Base-by-base conservation (phyloP, 2,797 vertebrate genomes). In the Anabas testudineus region DNA sequence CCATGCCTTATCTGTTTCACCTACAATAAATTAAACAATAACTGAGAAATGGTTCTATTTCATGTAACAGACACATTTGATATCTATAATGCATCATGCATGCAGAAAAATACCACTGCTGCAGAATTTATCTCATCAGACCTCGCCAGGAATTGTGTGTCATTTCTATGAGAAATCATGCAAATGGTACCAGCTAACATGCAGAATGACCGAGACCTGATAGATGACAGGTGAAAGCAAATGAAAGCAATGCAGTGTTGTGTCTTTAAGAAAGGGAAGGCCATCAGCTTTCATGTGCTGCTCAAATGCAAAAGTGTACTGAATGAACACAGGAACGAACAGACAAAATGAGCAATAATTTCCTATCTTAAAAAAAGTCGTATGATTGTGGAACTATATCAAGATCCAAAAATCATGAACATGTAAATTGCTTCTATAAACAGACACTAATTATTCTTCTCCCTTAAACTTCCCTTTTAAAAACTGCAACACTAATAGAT, bases 11-110 rank as follows among this genome's bases (percentile, higher is more conserved):
- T 54, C 18, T 12, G 51, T 80, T 80, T 87, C 51, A 85, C 82
- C 66, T 78, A 32, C 62, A 53, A 72, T 45, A 65, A 67, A 82
- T 76, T 51, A 76, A 74, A 82, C 59, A 55, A 71, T 54, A 82
- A 78, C 60, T 76, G 15, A 41, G 9, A 26, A 39, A 14, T 10
- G 13, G 39, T 2, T 76, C 21, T 39, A 49, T 68, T 55, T 63
- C 60, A 80, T 68, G 61, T 65, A 65, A 73, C 3, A 2, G 43
- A 42, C 34, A 55, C 5, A 22, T n/a, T 16, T 41, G 2, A 22
- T 26, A 42, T 56, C 21, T 16, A 58, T 16, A 45, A 34, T 24
- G 42, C 9, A 60, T 30, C 5, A 16, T 2, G 22, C 4, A 57
- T n/a, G 7, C 26, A 32, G n/a, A 42, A 42, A 45, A 60, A 10